A percentile compares a stretch with the other conserved stretches of the same genome.
phyloP scores from a whole-genome alignment of 2,113 vertebrate species.

The Stegostoma tigrinum region DNA sequence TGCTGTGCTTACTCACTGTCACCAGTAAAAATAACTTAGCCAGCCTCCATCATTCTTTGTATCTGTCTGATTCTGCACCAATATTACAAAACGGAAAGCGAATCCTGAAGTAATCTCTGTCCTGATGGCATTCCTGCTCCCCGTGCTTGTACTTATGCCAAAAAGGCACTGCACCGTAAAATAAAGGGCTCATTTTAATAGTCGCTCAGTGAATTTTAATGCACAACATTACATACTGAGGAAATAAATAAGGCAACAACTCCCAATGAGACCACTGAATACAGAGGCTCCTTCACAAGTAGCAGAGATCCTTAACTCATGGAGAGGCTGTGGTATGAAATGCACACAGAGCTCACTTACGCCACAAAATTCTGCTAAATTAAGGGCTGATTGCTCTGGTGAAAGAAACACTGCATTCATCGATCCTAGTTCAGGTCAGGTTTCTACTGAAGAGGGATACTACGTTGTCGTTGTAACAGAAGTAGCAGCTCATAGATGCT shows the following conservation, averaged over 20 bases:
- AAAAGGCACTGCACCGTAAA: neutral
- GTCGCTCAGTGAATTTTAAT: neutral
- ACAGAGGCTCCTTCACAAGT: slow-evolving; percentile 3
- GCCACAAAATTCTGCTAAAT: neutral
- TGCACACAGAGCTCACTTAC: neutral
- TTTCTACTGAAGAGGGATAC: neutral
- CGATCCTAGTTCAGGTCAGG: neutral
- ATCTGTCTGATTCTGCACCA: neutral
- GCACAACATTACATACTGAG: neutral
- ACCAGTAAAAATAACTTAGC: neutral
- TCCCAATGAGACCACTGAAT: neutral
- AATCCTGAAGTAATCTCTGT: neutral
- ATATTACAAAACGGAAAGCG: neutral
- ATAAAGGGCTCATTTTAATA: neutral
- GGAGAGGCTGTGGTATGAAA: slow-evolving; percentile 2
- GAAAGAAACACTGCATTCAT: neutral
- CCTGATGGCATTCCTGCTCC: neutral
- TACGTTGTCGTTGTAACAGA: neutral
- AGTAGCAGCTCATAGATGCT: neutral
- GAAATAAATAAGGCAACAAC: slow-evolving; percentile 22
- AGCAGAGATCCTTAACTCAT: neutral
- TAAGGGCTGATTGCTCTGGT: neutral
- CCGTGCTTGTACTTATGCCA: neutral
- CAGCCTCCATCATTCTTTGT: neutral
- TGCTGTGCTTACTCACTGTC: neutral